These are phyloP conservation scores for Prunella strophiata DNA, from an alignment of 2,797 vertebrate species.

Conservation along the genomic window DNA sequence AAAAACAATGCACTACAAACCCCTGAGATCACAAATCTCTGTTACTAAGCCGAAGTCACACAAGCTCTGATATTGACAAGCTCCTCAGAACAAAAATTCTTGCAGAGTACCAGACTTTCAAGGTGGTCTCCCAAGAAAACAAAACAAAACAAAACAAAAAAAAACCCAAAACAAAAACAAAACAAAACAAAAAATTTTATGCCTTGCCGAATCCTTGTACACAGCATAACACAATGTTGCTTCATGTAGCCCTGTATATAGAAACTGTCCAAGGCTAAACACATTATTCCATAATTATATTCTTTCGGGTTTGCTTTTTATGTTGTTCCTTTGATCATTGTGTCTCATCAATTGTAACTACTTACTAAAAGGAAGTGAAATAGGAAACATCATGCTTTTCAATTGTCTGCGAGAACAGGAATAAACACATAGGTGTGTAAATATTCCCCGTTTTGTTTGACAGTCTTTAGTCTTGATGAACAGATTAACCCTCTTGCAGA, in stretches of 20 bases:
- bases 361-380: not conserved
- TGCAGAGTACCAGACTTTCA: not conserved
- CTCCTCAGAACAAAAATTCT: not conserved
- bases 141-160: not conserved
- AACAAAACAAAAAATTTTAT: not conserved
- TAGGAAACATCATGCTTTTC: not conserved
- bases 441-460: not conserved
- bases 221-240: not conserved
- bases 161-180: too few relatives aligned
- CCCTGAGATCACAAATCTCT: not conserved
- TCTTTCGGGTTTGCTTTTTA: not conserved
- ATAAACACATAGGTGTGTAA: not conserved
- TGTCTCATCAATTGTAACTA: not conserved
- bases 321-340: not conserved
- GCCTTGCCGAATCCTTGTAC: not conserved
- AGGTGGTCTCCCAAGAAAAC: not conserved
- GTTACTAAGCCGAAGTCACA: not conserved
- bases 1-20: not conserved
- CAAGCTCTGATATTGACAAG: not conserved
- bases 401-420: not conserved
- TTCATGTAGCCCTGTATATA: not conserved
- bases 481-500: not conserved
- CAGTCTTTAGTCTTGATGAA: not conserved
- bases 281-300: not conserved
- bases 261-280: not conserved